Conservation (phyloP, 2,113 vertebrate genomes). For the Prochilodus magdalenae region DNA sequence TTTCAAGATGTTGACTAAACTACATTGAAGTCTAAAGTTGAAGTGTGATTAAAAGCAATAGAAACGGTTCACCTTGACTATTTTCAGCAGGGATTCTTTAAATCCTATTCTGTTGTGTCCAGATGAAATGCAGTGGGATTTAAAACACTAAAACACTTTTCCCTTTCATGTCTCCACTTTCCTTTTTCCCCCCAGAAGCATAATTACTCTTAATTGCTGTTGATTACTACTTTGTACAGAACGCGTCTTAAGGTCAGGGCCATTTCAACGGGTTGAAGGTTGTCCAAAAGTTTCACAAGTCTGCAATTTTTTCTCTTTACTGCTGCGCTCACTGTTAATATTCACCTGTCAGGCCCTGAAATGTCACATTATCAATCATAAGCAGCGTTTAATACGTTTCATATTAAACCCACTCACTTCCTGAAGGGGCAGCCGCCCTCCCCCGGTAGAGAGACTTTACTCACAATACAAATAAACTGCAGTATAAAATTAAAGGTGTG, state of each 20-base stretch:
- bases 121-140: neutral
- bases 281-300: neutral
- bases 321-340: neutral
- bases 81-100: neutral
- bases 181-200: neutral
- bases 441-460: neutral
- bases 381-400: slow-evolving; percentile 6
- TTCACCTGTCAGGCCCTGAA: slow-evolving; percentile 36
- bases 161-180: neutral
- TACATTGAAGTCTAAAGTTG: neutral
- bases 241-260: neutral
- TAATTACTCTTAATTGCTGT: slow-evolving; percentile 10
- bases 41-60: neutral
- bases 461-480: slow-evolving; percentile 2
- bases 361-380: slow-evolving; percentile 33
- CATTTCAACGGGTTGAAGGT: neutral
- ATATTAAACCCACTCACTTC: neutral
- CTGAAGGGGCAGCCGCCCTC: neutral
- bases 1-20: neutral
- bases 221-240: neutral
- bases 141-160: neutral
- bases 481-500: neutral
- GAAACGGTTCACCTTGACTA: neutral
- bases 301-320: neutral
- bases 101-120: neutral